These are phyloP conservation scores for Bombyx mandarina DNA, from an alignment of 1,140 invertebrate genomes.

Conservation along the genomic window DNA sequence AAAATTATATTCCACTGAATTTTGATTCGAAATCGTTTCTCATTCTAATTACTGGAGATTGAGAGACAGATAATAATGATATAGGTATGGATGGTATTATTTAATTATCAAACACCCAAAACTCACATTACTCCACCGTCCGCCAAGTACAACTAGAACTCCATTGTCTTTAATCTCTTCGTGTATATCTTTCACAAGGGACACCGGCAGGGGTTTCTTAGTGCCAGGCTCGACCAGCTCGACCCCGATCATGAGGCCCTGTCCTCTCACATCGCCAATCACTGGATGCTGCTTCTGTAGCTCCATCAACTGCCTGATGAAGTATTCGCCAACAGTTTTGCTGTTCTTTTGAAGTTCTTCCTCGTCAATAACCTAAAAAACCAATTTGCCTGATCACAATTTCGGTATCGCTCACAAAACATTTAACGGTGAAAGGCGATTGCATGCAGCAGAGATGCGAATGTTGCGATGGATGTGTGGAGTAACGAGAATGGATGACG, in stretches of 20 bases:
- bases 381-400: too few relatives aligned
- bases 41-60: too few relatives aligned
- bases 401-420: too few relatives aligned
- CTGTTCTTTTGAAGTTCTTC: slow-evolving; percentile 87
- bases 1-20: too few relatives aligned
- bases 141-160: slow-evolving; percentile 90
- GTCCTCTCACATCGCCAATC: slow-evolving; percentile 95
- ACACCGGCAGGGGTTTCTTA: slow-evolving; percentile 75
- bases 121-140: slow-evolving; percentile 88
- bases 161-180: slow-evolving; percentile 90
- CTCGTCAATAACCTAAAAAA: slow-evolving; percentile 88
- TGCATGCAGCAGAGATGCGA: too few relatives aligned
- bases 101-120: too few relatives aligned
- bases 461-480: too few relatives aligned
- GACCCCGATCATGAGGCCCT: slow-evolving; percentile 97
- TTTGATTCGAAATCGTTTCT: too few relatives aligned
- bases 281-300: slow-evolving; percentile 80
- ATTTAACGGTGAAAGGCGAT: too few relatives aligned
- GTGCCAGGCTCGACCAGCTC: slow-evolving; percentile 85
- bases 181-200: slow-evolving; percentile 80
- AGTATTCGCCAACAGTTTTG: slow-evolving; percentile 83
- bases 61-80: too few relatives aligned
- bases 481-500: too few relatives aligned
- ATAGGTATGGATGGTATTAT: too few relatives aligned
- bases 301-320: slow-evolving; percentile 81